Evolutionary conservation across 2,797 vertebrate species (phyloP).

Genomic region (Esox lucius): DNA sequence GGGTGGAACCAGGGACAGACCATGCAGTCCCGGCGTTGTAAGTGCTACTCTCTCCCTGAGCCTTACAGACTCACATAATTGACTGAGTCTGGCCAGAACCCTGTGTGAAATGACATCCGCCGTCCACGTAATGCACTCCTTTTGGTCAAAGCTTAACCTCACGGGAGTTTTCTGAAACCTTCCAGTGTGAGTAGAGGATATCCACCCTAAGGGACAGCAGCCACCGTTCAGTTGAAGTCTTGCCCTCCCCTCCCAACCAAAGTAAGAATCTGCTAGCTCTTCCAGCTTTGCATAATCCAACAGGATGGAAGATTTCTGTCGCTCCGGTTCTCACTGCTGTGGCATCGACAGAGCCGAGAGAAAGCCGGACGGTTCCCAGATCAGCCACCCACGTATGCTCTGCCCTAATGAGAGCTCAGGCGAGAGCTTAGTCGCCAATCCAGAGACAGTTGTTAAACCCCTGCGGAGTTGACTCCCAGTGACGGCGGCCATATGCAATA

Average conservation of each 20-base stretch:
- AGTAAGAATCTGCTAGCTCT: background rate
- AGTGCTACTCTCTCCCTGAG: no score
- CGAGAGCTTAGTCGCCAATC: background rate
- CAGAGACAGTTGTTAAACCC: constrained; percentile 15
- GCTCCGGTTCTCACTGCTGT: background rate
- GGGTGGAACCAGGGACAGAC: no score
- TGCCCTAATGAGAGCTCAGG: background rate
- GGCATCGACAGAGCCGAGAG: background rate
- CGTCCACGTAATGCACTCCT: background rate
- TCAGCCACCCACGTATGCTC: background rate
- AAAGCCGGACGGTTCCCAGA: background rate
- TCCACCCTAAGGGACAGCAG: background rate
- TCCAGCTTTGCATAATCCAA: background rate
- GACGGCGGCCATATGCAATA: background rate
- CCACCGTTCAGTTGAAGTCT: background rate
- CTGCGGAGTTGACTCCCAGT: constrained; percentile 5
- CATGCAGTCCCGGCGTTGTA: no score
- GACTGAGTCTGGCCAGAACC: no score
- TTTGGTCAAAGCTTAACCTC: background rate
- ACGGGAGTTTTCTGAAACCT: background rate
- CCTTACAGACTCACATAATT: no score
- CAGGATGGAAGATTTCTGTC: background rate
- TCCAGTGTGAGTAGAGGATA: background rate
- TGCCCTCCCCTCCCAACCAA: no score
- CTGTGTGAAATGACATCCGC: background rate